These are phyloP conservation scores for Choloepus didactylus DNA, from an alignment of 2,797 vertebrate genomes.

Conservation along the genomic window DNA sequence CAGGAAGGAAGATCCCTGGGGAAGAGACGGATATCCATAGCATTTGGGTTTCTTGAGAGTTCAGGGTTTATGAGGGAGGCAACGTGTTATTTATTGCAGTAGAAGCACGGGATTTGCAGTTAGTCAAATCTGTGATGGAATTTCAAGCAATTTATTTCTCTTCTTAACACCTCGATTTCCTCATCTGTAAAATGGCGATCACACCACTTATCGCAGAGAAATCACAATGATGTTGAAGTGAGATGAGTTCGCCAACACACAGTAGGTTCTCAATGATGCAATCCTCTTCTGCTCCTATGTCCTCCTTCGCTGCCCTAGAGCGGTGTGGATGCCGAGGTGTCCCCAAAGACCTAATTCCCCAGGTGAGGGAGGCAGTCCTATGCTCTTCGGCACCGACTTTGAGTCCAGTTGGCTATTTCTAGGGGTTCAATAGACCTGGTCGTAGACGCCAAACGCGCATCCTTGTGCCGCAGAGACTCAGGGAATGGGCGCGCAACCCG, in stretches of 20 bases:
- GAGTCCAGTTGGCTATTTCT: background rate
- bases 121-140: background rate
- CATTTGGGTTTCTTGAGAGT: background rate
- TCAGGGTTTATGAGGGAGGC: background rate
- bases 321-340: background rate
- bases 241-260: background rate
- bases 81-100: background rate
- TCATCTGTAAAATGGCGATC: background rate
- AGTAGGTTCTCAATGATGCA: background rate
- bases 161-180: background rate
- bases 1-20: background rate
- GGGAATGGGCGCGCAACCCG: background rate
- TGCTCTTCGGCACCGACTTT: background rate
- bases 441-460: rapidly evolving
- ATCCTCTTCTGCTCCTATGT: background rate
- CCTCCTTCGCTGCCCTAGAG: background rate
- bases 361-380: background rate
- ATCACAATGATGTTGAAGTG: background rate
- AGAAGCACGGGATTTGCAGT: background rate
- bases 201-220: background rate
- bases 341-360: background rate
- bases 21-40: no score
- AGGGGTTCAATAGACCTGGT: rapidly evolving
- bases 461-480: background rate
- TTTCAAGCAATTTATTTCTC: background rate